Base-by-base conservation (phyloP, 1,140 invertebrate species). In the Meteorus sp. region DNA sequence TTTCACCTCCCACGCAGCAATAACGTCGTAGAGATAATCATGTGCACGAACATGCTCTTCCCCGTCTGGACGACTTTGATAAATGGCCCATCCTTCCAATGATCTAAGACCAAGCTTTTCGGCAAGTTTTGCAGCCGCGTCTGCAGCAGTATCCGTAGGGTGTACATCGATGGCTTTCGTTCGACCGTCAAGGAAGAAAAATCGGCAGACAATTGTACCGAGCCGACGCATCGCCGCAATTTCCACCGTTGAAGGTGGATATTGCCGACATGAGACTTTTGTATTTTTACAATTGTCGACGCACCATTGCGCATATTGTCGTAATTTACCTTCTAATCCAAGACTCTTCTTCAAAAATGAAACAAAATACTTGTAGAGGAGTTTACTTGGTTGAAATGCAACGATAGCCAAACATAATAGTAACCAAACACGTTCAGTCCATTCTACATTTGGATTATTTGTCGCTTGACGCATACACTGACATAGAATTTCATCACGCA, bases 131-230 rank as follows among this genome's bases (percentile, higher is more conserved):
- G 87, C 85, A 7, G 95, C 89, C 0, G 95, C 93, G 70, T 97
- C 94, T 3, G 88, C 86, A 0, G 93, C 94, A 2, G 94, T 97
- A 69, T 97, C 94, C 1, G 92, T 93, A 0, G 95, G 94, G 82
- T 96, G 92, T 9, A 97, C 90, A 74, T 96, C 94, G 31, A 98
- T 93, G 0, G 94, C 94, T 78, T 97, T 97, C 0, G 93, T 97
- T 51, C 94, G 85, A 0, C 94, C 94, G 78, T 98, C 95, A 69
- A 97, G 82, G 77, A 98, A 96, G 81, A 95, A 96, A 77, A 98
- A 95, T 39, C 94, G 85, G 72, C 94, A 97, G 0, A 97, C 92
- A 60, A 98, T 93, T 0, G 94, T 95, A 39, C 92, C 93, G 9
- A 97, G 81, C 56, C 91, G 85, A 70, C 89, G 86, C 88, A 97